These are phyloP conservation scores for Cataglyphis rosenhaueri DNA, from an alignment of 2,888 invertebrate genomes.

Conservation along the genomic window DNA sequence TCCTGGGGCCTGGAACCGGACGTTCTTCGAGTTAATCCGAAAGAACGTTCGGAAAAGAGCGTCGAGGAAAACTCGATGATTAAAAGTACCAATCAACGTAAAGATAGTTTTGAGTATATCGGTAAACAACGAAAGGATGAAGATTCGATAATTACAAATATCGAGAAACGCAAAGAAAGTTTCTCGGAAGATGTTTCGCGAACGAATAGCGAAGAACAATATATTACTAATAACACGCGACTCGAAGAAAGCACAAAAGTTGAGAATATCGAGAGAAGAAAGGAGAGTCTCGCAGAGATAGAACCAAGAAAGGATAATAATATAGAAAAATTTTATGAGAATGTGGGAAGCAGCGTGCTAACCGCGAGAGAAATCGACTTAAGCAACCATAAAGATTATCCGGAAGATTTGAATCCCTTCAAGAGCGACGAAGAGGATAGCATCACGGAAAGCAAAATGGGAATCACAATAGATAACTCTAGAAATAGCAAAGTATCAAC, in stretches of 20 bases:
- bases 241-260: neutral
- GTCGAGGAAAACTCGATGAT: conserved; percentile 13
- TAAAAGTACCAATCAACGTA: conserved; percentile 12
- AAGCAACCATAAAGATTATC: conserved; percentile 87
- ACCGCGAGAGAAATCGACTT: conserved; percentile 68
- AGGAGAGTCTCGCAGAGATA: neutral
- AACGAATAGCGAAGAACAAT: neutral
- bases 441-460: neutral
- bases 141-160: neutral
- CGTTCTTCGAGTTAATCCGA: conserved; percentile 17
- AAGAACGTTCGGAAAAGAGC: conserved; percentile 18
- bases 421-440: conserved; percentile 90
- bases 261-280: neutral
- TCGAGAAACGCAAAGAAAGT: neutral
- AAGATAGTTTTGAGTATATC: conserved; percentile 27
- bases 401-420: conserved; percentile 94
- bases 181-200: neutral
- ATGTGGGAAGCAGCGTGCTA: conserved; percentile 50
- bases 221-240: neutral
- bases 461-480: conserved; percentile 42
- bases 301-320: conserved; percentile 24
- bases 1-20: conserved; percentile 30
- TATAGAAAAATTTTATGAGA: neutral
- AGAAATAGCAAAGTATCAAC: conserved; percentile 77
- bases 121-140: conserved; percentile 9